A percentile compares a stretch with the other conserved stretches of the same genome.
These are phyloP conservation scores for Gambelia wislizenii DNA, from an alignment of 2,797 vertebrate genomes.

Conservation along the genomic window DNA sequence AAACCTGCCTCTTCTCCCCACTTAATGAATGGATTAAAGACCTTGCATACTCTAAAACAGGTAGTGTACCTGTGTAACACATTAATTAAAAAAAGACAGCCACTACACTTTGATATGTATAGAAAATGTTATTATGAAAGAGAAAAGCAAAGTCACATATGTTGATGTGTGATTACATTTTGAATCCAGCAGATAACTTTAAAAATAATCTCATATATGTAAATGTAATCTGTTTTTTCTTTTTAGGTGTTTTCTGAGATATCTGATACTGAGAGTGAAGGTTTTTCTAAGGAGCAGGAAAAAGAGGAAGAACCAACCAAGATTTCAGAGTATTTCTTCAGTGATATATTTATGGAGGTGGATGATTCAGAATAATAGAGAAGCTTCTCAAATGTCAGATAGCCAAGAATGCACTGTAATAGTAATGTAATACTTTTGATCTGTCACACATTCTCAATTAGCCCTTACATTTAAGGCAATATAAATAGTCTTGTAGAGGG, in stretches of 20 bases:
- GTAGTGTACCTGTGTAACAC: too few species aligned
- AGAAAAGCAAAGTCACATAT: neutral
- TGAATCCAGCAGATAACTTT: neutral
- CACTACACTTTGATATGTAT: neutral
- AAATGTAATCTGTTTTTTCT: slow-evolving; percentile 35
- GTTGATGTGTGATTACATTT: neutral
- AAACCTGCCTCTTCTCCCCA: neutral
- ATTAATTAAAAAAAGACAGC: neutral
- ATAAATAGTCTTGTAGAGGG: slow-evolving; percentile 36
- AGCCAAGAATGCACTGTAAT: slow-evolving; percentile 30
- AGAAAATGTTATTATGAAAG: slow-evolving; percentile 3
- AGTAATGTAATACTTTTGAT: slow-evolving; percentile 52
- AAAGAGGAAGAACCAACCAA: slow-evolving; percentile 80
- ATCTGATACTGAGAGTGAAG: slow-evolving; percentile 46
- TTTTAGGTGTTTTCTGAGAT: slow-evolving; percentile 67
- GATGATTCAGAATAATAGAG: slow-evolving; percentile 80
- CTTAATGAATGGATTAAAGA: neutral
- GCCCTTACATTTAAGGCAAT: slow-evolving; percentile 46
- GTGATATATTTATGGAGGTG: slow-evolving; percentile 94
- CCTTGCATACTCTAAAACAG: too few species aligned
- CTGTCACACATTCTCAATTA: slow-evolving; percentile 36
- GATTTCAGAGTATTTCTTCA: slow-evolving; percentile 90
- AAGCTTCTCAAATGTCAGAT: slow-evolving; percentile 16
- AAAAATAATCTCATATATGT: neutral
- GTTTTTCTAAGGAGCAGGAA: slow-evolving; percentile 47